phyloP scores from a whole-genome alignment of 1,140 invertebrate species.

The Dufourea novaeangliae region DNA sequence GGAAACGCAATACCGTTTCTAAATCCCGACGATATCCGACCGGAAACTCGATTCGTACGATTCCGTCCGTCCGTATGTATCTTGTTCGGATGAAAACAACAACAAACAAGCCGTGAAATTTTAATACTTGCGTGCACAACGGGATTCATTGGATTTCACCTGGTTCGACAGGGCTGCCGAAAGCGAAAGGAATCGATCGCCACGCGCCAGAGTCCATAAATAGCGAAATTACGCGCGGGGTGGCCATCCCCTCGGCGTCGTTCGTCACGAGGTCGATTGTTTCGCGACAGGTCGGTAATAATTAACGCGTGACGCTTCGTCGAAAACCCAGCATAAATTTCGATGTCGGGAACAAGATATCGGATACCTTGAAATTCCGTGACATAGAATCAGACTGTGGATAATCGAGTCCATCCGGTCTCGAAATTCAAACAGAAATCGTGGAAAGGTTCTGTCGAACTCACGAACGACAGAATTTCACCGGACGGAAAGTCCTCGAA shows the following conservation, averaged over 20 bases:
- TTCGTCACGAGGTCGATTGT: background rate
- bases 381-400: no score
- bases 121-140: constrained; percentile 6
- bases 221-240: constrained; percentile 28
- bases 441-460: no score
- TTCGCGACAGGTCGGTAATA: background rate
- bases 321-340: background rate
- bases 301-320: background rate
- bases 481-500: no score
- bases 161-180: constrained; percentile 24
- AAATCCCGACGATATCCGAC: no score
- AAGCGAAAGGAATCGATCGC: constrained; percentile 51
- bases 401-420: no score
- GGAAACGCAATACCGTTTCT: background rate
- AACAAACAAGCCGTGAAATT: constrained; percentile 2
- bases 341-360: background rate
- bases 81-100: background rate
- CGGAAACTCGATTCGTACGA: background rate
- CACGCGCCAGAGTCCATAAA: constrained; percentile 29
- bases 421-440: no score
- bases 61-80: background rate
- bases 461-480: no score
- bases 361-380: no score
- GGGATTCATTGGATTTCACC: constrained; percentile 13
- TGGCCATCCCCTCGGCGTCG: background rate